Base-by-base conservation (phyloP, 2,113 vertebrate species). In the Apeltes quadracus region DNA sequence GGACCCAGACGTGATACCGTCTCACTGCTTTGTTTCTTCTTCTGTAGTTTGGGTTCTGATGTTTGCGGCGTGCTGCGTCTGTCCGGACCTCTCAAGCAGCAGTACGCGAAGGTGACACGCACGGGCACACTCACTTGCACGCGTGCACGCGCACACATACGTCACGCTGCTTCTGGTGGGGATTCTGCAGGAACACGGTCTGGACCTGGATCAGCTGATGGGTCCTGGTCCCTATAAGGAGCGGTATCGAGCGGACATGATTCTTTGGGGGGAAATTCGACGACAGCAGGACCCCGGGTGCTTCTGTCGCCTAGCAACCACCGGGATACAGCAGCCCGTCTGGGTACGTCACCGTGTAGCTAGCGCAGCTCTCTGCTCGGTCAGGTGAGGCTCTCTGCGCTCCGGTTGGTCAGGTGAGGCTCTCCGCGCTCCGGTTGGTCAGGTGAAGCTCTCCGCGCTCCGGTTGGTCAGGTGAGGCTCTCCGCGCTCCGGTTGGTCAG, bases 191-290 rank as follows among this genome's bases (percentile, higher is more conserved):
- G 96, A 97, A 8, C 95, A 95, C 0, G 59, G 90, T 23, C 88
- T 98, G 73, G 90, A 96, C 61, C 94, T 94, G 58, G 69, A 92
- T 68, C 88, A 90, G 23, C 93, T 98, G 18, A 85, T 98, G 90
- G 95, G 95, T 0, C 71, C 95, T 15, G 95, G 94, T 2, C 51
- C 69, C 14, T 98, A 98, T 80, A 98, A 98, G 80, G 96, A 98
- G 86, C 6, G 0, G 5, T 92, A 90, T 58, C 92, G 97, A 3
- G 89, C 84, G 1, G 93, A 95, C 65, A 98, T 98, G 97, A 97
- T 98, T 84, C 78, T 20, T 14, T 98, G 97, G 97, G 96, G 97
- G 0, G 96, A 98, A 87, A 89, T 85, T 65, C 89, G 81, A 11
- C 92, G 96, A 9, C 5, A 1, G 0, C 2, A 75, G 0, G 96